A percentile compares a stretch with the other conserved stretches of the same genome.
Conservation (phyloP, 2,113 vertebrate genomes). For the Aegypius monachus region DNA sequence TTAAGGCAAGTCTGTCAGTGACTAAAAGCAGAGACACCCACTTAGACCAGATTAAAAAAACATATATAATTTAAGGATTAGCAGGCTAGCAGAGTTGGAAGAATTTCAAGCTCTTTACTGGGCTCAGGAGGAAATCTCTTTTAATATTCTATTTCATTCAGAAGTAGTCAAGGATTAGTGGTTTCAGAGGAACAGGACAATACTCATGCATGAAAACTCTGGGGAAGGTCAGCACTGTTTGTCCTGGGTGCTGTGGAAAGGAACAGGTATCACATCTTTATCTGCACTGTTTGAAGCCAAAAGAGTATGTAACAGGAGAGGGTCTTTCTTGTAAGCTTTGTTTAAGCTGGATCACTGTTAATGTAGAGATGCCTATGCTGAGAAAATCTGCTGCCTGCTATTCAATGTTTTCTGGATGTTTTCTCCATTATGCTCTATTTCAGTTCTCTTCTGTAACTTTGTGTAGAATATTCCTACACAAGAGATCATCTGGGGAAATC, state of each 20-base stretch:
- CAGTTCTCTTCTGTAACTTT: not conserved
- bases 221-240: slow-evolving; percentile 2
- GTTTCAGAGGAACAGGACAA: slow-evolving; percentile 11
- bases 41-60: slow-evolving; percentile 49
- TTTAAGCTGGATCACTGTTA: not conserved
- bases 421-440: not conserved
- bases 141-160: slow-evolving; percentile 51
- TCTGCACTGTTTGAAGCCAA: not conserved
- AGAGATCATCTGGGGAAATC: not conserved
- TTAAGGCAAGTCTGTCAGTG: slow-evolving; percentile 34
- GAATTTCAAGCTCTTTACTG: slow-evolving; percentile 56
- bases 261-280: not conserved
- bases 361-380: not conserved
- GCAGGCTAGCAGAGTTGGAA: slow-evolving; percentile 33
- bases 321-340: not conserved
- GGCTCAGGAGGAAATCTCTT: slow-evolving; percentile 55
- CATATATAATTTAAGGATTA: slow-evolving; percentile 60
- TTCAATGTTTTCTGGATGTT: not conserved
- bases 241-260: not conserved
- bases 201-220: not conserved
- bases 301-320: not conserved
- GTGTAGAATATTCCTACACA: not conserved
- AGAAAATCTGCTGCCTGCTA: not conserved
- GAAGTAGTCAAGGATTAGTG: slow-evolving; percentile 50
- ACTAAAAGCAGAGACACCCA: slow-evolving; percentile 42